A percentile compares a stretch with the other conserved stretches of the same genome.
These are phyloP conservation scores for Magallana angulata DNA, from an alignment of 1,140 invertebrate genomes.

Conservation along the genomic window DNA sequence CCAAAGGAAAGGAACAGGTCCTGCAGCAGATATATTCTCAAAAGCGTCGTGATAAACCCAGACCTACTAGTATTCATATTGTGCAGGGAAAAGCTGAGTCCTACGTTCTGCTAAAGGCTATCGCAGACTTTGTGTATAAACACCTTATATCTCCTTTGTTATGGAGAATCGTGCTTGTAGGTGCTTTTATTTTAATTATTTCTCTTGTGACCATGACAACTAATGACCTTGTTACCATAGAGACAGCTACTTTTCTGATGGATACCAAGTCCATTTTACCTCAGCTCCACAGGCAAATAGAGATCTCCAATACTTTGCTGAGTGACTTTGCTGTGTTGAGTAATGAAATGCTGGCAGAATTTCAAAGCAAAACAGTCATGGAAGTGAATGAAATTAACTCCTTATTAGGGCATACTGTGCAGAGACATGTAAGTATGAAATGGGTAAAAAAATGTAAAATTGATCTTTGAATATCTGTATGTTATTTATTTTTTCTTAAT, in stretches of 20 bases:
- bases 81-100: neutral
- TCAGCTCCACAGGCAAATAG: constrained; percentile 67
- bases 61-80: constrained; percentile 7
- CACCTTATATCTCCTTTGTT: constrained; percentile 65
- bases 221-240: constrained; percentile 67
- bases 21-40: constrained; percentile 71
- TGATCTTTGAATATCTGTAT: neutral
- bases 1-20: constrained; percentile 72
- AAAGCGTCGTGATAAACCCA: constrained; percentile 64
- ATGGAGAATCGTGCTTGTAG: constrained; percentile 67
- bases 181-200: constrained; percentile 65
- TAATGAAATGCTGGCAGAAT: constrained; percentile 48
- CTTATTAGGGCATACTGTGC: constrained; percentile 22
- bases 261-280: constrained; percentile 68
- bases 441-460: neutral
- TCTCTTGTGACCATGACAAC: constrained; percentile 68
- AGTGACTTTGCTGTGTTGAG: constrained; percentile 47
- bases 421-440: constrained; percentile 10
- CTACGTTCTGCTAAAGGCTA: neutral
- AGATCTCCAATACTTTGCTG: constrained; percentile 62
- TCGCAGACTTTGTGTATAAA: constrained; percentile 58
- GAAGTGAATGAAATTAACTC: constrained; percentile 23
- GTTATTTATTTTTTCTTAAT: neutral
- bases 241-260: constrained; percentile 67
- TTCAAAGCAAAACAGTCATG: constrained; percentile 20